Evolutionary conservation across 2,888 invertebrate genomes (phyloP), one percentile per base, ranked within the genome.

Genomic region (Smittia aterrima): DNA sequence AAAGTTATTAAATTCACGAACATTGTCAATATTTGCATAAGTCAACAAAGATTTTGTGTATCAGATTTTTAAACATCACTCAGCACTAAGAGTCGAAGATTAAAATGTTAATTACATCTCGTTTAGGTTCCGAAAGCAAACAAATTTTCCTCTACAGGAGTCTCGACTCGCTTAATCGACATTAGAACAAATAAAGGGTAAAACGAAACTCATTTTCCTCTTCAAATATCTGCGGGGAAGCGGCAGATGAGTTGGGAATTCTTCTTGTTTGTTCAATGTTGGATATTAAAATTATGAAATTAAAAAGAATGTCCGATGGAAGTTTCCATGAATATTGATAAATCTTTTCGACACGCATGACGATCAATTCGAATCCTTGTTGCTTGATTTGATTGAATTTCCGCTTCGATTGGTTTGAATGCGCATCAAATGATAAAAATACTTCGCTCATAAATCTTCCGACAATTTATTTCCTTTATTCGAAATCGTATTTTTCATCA

Each of bases 51-150:
- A 47, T 47, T 47, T 47, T 47, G 11, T 47, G n/a, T 47, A 13
- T 47, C 47, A 47, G 16, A 47, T 47, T 16, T 13, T 16, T 47
- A 47, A 32, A 32, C 47, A 47, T 47, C 47, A 16, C 16, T 47
- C 16, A 47, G 32, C 3, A 47, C 16, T 11, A 58, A 58, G 58
- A 22, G 58, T 22, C 20, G 25, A 40, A 66, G 74, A 74, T 74
- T 66, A 66, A 74, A 74, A 74, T 74, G 74, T 74, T 74, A 74
- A 74, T 74, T 74, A 74, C 66, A 74, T 74, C 62, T 62, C 62
- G 22, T 74, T 74, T 74, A 74, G 74, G 74, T 47, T 18, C 66
- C 20, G 16, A 38, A 32, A 64, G 66, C 40, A 74, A 40, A 74
- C 74, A 74, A 74, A 72, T 72, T 40, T 72, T 38, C 72, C n/a